phyloP scores from a whole-genome alignment of 2,888 invertebrate genomes.

The Athetis lepigone region DNA sequence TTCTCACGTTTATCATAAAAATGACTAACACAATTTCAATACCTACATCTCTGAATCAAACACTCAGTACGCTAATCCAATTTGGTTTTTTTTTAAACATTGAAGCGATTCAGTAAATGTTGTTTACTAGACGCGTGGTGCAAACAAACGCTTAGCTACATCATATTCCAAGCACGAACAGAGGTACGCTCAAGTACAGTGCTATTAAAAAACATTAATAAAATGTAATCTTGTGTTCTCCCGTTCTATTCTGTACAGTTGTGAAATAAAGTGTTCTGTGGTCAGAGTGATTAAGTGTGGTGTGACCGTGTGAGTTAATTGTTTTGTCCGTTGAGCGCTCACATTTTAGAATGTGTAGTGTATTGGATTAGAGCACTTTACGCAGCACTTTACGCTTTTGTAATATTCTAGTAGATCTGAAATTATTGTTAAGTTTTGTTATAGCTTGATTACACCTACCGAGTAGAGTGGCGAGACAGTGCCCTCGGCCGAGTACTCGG shows the following conservation, averaged over 20 bases:
- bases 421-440: too few relatives aligned
- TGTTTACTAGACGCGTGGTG: too few relatives aligned
- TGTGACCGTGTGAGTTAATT: constrained; percentile 45
- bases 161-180: constrained; percentile 45
- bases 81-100: too few relatives aligned
- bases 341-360: constrained; percentile 3
- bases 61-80: too few relatives aligned
- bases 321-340: constrained; percentile 13
- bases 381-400: neutral
- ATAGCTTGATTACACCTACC: too few relatives aligned
- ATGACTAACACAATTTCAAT: too few relatives aligned
- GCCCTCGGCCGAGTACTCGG: too few relatives aligned
- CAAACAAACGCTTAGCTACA: too few relatives aligned
- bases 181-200: constrained; percentile 51
- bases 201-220: constrained; percentile 73
- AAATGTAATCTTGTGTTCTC: constrained; percentile 68
- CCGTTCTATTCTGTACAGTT: constrained; percentile 60
- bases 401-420: neutral
- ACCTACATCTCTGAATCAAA: too few relatives aligned
- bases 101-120: too few relatives aligned
- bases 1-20: constrained; percentile 57
- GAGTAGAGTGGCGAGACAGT: too few relatives aligned
- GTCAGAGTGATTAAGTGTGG: constrained; percentile 51
- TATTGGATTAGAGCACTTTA: constrained; percentile 15
- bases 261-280: constrained; percentile 59